These are phyloP conservation scores for Augiades crinisus DNA, from an alignment of 2,888 invertebrate species.

Conservation along the genomic window DNA sequence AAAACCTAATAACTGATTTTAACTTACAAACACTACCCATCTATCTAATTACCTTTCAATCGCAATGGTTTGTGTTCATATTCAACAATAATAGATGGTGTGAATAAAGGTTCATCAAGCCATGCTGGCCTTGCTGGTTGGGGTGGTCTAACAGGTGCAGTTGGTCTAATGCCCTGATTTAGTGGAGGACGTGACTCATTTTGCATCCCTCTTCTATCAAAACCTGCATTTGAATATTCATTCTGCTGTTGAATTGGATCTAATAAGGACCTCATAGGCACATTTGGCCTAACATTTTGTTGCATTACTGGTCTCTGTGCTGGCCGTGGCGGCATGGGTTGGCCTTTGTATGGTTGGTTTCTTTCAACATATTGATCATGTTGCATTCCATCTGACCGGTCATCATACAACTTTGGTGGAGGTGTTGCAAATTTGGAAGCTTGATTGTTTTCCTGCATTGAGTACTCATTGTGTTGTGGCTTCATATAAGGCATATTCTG, in stretches of 20 bases:
- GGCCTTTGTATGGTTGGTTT: conserved; percentile 41
- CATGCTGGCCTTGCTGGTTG: conserved; percentile 46
- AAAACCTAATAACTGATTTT: no score
- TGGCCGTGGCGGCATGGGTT: conserved; percentile 30
- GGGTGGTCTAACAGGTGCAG: neutral
- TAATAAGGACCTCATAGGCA: conserved; percentile 8
- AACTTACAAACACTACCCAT: neutral
- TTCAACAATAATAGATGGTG: conserved; percentile 84
- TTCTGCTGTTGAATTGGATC: conserved; percentile 35
- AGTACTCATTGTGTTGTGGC: conserved; percentile 26
- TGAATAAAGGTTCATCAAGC: conserved; percentile 72
- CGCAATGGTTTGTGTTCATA: conserved; percentile 85
- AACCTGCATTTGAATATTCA: conserved; percentile 37
- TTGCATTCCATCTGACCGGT: conserved; percentile 28
- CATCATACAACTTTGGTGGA: conserved; percentile 33
- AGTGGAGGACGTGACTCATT: conserved; percentile 25
- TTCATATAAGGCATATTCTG: conserved; percentile 42
- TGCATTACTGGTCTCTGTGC: conserved; percentile 27
- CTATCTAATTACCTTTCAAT: conserved; percentile 70
- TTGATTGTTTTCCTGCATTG: conserved; percentile 33
- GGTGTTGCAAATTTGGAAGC: conserved; percentile 37
- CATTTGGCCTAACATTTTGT: conserved; percentile 36
- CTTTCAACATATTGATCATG: conserved; percentile 47
- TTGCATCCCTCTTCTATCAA: conserved; percentile 31
- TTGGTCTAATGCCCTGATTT: conserved; percentile 23